Evolutionary conservation across 2,797 vertebrate species (phyloP), one percentile per base, ranked within the genome.

Genomic region (Limnodromus scolopaceus): DNA sequence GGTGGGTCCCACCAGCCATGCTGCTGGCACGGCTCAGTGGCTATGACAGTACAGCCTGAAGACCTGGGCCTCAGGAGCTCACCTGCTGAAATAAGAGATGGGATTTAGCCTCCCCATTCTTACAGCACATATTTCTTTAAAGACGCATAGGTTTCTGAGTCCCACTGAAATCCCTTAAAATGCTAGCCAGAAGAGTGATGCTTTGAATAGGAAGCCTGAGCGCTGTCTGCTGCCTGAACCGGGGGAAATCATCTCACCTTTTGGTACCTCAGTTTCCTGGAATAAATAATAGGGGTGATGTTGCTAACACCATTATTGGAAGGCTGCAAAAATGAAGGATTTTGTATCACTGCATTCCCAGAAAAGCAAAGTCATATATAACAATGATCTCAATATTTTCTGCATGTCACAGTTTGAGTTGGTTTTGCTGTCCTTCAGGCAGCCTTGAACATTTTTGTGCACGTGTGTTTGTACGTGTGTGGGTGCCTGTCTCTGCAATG

Each of bases 371-470:
- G 83, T 75, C 14, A 7, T 41, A 7, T 43, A 4, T 53, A 69
- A 36, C 25, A 27, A 11, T 18, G 25, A 45, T 45, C 51, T 16
- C 43, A 25, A 36, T 49, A 4, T 89, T 87, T 85, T 48, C 70
- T 65, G 54, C 43, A 4, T 72, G 57, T 53, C 57, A 85, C 24
- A 58, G 45, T 61, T 86, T 19, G 25, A 38, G 57, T 36, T 85
- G 55, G 3, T 45, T 90, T 95, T 79, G 32, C 8, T 70, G 61
- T 71, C 84, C 91, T 94, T 95, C 79, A 79, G 61, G 55, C 76
- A 80, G 66, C 92, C 80, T 88, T 86, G 72, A 80, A 16, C 54
- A 30, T 36, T 57, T 69, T 24, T 49, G 9, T 75, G 58, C 89
- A 46, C 0, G 0, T 72, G 34, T 18, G 4, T 45, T 34, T 54